These are phyloP conservation scores for Somateria mollissima DNA, from an alignment of 2,797 vertebrate genomes.

Conservation along the genomic window DNA sequence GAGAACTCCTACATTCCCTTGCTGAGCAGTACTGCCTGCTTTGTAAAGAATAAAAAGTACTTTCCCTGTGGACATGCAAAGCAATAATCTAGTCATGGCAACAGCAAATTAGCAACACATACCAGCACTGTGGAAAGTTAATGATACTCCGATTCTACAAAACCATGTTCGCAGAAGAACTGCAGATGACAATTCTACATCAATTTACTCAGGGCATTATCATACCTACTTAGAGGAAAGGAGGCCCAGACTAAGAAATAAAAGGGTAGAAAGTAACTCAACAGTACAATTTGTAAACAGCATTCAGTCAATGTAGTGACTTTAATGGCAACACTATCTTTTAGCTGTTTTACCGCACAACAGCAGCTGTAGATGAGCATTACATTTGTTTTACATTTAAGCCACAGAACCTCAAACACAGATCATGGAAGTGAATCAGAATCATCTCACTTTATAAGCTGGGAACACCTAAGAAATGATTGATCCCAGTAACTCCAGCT, in stretches of 20 bases:
- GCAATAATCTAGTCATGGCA: background rate
- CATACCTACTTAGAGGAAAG: background rate
- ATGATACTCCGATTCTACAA: background rate
- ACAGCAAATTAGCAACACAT: conserved; percentile 1
- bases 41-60: background rate
- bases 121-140: background rate
- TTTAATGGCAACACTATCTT: background rate
- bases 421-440: background rate
- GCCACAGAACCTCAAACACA: background rate
- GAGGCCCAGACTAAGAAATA: background rate
- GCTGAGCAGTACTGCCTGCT: background rate
- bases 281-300: background rate
- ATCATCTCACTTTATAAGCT: background rate
- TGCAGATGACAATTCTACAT: background rate
- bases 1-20: background rate
- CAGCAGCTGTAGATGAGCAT: background rate
- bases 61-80: background rate
- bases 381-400: background rate
- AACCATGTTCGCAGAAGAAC: background rate
- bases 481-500: background rate
- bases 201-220: background rate
- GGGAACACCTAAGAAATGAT: background rate
- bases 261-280: background rate
- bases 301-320: background rate
- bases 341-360: background rate